Conservation (phyloP, 2,113 vertebrate species). For the Pterocles orientalis region DNA sequence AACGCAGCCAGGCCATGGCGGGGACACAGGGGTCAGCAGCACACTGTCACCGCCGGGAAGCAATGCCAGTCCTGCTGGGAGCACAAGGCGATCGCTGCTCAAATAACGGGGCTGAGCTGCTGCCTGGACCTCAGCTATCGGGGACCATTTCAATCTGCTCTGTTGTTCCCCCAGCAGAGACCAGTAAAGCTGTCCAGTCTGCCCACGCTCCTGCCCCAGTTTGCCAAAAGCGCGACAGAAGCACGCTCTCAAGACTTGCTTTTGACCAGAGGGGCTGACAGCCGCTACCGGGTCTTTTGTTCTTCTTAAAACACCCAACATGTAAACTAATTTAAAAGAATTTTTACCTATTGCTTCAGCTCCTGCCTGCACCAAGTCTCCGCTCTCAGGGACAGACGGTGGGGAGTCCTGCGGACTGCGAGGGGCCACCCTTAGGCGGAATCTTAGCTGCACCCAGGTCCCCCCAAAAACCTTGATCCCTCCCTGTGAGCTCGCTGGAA, state of each 20-base stretch:
- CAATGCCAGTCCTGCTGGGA: not conserved
- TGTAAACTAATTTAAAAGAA: not conserved
- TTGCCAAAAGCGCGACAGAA: fast-evolving
- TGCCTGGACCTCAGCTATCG: not conserved
- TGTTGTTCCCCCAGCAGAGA: not conserved
- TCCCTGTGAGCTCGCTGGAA: not conserved
- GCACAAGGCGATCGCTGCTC: fast-evolving
- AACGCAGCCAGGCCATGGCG: not conserved
- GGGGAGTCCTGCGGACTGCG: not conserved
- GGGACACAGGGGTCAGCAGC: not conserved
- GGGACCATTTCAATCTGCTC: not conserved
- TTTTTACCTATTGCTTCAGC: not conserved
- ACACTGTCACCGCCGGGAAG: not conserved
- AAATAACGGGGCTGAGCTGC: fast-evolving
- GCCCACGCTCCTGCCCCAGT: not conserved
- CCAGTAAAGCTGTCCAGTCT: not conserved
- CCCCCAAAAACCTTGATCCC: not conserved
- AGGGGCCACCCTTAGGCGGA: not conserved
- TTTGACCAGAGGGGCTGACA: not conserved
- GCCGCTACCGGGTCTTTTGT: not conserved
- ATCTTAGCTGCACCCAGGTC: not conserved
- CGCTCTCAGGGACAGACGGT: not conserved
- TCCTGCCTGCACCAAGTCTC: not conserved
- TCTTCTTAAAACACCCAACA: not conserved
- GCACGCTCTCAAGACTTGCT: not conserved